Percentiles rank a stretch among this genome's conserved stretches.
phyloP scores from a whole-genome alignment of 2,113 vertebrate species.

The Crotalus horridus region DNA sequence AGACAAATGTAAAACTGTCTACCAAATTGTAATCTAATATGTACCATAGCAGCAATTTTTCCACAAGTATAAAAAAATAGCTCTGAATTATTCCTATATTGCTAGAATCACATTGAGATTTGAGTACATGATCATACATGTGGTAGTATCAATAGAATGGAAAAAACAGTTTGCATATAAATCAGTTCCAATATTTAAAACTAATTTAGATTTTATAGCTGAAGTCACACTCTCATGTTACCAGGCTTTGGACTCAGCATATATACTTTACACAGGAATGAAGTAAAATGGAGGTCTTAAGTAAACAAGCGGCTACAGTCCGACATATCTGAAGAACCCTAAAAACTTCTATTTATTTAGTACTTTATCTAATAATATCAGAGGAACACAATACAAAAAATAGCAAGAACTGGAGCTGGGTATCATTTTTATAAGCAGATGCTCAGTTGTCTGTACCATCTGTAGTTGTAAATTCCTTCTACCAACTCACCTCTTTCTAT shows the following conservation, averaged over 20 bases:
- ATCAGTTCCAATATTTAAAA: not conserved
- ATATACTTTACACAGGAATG: not conserved
- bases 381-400: not conserved
- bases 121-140: not conserved
- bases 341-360: not conserved
- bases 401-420: not conserved
- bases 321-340: not conserved
- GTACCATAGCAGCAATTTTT: not conserved
- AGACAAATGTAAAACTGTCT: not conserved
- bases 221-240: not conserved
- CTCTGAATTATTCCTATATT: not conserved
- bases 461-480: not conserved
- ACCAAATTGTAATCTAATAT: not conserved
- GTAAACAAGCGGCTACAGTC: not conserved
- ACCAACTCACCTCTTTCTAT: not conserved
- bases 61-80: not conserved
- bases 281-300: not conserved
- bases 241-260: not conserved
- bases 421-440: not conserved
- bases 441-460: not conserved
- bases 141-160: not conserved
- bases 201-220: not conserved
- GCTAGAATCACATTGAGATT: not conserved
- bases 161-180: not conserved
- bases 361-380: not conserved